These are phyloP conservation scores for Thaleichthys pacificus DNA, from an alignment of 2,797 vertebrate genomes.

Conservation along the genomic window DNA sequence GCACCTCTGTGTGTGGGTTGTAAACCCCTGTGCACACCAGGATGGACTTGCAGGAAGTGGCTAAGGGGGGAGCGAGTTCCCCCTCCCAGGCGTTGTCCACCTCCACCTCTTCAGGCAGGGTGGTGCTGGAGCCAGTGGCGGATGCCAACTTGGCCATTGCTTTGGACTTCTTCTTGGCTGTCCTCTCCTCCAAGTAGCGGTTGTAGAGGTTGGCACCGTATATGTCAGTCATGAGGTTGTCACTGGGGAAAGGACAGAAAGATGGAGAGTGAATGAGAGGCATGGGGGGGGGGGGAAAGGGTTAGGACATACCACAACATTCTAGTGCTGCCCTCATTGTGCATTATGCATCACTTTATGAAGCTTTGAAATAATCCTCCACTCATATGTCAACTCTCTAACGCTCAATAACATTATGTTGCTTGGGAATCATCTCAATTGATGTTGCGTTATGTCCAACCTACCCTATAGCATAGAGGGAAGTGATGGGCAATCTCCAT, in stretches of 20 bases:
- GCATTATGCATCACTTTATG: neutral
- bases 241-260: slow-evolving; percentile 64
- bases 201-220: slow-evolving; percentile 93
- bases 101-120: slow-evolving; percentile 66
- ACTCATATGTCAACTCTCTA: neutral
- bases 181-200: slow-evolving; percentile 80
- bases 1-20: slow-evolving; percentile 73
- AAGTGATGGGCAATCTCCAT: slow-evolving; percentile 75
- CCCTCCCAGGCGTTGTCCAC: slow-evolving; percentile 71
- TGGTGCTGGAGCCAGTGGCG: slow-evolving; percentile 55
- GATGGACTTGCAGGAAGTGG: slow-evolving; percentile 83
- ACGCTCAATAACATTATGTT: neutral
- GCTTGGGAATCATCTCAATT: neutral
- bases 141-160: slow-evolving; percentile 65
- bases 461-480: slow-evolving; percentile 88
- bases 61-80: slow-evolving; percentile 75
- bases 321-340: neutral
- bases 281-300: neutral
- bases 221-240: slow-evolving; percentile 93
- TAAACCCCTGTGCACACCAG: slow-evolving; percentile 91
- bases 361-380: neutral
- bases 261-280: neutral
- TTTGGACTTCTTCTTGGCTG: slow-evolving; percentile 61
- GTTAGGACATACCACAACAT: neutral
- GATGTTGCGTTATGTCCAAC: neutral